A percentile compares a stretch with the other conserved stretches of the same genome.
Evolutionary conservation across 92 coral and sea anemone genomes (phyloP).

Genomic region (Porites lobata): DNA sequence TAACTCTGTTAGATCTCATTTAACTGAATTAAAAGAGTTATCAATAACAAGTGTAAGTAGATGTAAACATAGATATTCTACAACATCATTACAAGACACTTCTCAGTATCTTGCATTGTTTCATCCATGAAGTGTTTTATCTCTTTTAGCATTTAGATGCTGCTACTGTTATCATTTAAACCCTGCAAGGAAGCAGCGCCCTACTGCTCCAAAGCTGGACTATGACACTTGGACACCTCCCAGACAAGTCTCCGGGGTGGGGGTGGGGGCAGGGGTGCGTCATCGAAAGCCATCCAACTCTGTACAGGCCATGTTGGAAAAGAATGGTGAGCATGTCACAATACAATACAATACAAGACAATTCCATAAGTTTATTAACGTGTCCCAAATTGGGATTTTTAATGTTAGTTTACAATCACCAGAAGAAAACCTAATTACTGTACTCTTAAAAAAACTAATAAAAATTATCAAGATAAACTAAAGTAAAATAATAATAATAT

Average conservation of each 20-base stretch:
- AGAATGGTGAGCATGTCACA: slow-evolving; percentile 9
- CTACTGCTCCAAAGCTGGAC: slow-evolving; percentile 95
- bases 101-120: too few species aligned
- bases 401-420: not conserved
- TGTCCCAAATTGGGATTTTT: too few species aligned
- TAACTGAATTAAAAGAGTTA: too few species aligned
- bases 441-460: too few species aligned
- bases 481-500: too few species aligned
- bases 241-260: slow-evolving; percentile 5
- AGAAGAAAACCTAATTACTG: too few species aligned
- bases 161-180: slow-evolving; percentile 94
- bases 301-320: slow-evolving; percentile 35
- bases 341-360: too few species aligned
- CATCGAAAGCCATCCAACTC: slow-evolving; percentile 30
- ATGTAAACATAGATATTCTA: too few species aligned
- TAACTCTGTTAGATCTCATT: too few species aligned
- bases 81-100: too few species aligned
- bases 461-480: too few species aligned
- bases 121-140: not conserved
- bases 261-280: not conserved
- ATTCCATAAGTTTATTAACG: not conserved
- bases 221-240: slow-evolving; percentile 63
- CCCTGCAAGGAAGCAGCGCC: slow-evolving; percentile 92
- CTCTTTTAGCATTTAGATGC: slow-evolving; percentile 89
- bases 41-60: too few species aligned